Conservation (phyloP, 2,113 vertebrate genomes). For the Gavia stellata region DNA sequence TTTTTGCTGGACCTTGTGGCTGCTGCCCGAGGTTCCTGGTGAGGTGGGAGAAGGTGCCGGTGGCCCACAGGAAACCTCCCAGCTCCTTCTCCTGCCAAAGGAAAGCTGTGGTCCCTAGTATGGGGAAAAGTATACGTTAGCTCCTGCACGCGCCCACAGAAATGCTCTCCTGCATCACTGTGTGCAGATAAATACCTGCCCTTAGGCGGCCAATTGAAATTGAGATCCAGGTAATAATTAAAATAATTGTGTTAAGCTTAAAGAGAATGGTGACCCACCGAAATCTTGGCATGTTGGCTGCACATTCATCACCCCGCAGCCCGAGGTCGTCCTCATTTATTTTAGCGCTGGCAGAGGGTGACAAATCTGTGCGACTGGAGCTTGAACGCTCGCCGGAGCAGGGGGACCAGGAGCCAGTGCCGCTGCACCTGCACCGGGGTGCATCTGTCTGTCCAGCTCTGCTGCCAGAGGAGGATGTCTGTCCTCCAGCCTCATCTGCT, state of each 20-base stretch:
- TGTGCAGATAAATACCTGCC: background rate
- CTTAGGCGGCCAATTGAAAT: background rate
- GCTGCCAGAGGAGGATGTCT: background rate
- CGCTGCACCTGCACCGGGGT: background rate
- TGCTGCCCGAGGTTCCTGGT: background rate
- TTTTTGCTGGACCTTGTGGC: background rate
- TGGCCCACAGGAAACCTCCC: background rate
- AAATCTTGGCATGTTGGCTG: background rate
- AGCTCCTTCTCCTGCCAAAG: background rate
- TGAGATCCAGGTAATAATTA: conserved; percentile 5
- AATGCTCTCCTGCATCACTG: background rate
- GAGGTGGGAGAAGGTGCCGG: background rate
- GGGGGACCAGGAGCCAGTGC: background rate
- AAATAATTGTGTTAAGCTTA: background rate
- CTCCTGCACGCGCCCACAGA: background rate
- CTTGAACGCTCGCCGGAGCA: accelerated
- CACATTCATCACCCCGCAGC: background rate
- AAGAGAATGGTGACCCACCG: background rate
- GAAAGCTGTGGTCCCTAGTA: background rate
- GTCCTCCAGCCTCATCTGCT: background rate
- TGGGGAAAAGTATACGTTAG: accelerated
- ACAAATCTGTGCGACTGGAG: background rate
- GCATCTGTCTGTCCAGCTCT: accelerated
- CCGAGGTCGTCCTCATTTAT: background rate
- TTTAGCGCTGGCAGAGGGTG: background rate